These are phyloP conservation scores for Cephus sareptanus DNA, from an alignment of 2,888 invertebrate species.

Conservation along the genomic window DNA sequence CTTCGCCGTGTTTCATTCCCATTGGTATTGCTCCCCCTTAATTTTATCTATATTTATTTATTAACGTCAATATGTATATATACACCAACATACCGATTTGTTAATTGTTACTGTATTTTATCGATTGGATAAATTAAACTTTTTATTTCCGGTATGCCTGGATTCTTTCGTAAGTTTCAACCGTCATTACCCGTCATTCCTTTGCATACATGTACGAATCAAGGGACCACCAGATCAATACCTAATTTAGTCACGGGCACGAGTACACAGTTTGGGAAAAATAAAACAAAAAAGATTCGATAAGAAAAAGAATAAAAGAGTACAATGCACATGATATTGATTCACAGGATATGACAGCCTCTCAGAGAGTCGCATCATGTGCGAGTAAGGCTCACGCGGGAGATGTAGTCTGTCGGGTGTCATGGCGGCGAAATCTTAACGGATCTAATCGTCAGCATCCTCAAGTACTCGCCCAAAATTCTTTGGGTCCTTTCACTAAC, in stretches of 20 bases:
- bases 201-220: background rate
- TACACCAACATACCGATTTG: background rate
- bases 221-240: background rate
- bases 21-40: background rate
- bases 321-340: slow-evolving; percentile 6
- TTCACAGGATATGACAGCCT: slow-evolving; percentile 26
- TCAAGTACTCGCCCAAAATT: slow-evolving; percentile 7
- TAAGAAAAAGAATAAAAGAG: background rate
- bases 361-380: slow-evolving; percentile 22
- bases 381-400: slow-evolving; percentile 30
- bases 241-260: background rate
- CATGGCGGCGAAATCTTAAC: slow-evolving; percentile 25
- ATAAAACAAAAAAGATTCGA: background rate
- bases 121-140: background rate
- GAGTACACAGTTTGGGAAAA: background rate
- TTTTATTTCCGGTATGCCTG: background rate
- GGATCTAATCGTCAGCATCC: slow-evolving; percentile 14
- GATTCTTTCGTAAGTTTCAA: background rate
- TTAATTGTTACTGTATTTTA: background rate
- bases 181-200: background rate
- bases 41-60: background rate
- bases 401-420: slow-evolving; percentile 31
- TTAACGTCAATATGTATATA: background rate
- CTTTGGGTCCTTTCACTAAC: slow-evolving; percentile 13
- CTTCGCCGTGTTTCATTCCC: background rate